Evolutionary conservation across 1,140 invertebrate genomes (phyloP).

Genomic region (Paraescarpia echinospica): DNA sequence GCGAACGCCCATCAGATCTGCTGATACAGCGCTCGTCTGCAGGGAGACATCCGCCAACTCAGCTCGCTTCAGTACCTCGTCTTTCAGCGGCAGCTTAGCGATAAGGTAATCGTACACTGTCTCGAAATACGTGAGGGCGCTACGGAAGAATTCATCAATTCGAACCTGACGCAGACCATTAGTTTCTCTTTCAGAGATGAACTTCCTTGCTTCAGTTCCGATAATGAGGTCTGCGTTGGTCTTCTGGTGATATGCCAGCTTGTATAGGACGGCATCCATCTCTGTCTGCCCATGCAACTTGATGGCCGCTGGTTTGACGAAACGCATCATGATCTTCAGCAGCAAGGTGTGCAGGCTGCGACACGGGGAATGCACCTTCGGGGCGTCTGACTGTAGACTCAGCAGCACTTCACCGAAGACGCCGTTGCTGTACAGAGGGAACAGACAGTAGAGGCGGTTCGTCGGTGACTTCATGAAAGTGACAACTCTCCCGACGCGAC

Average conservation of each 20-base stretch:
- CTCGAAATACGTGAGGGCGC: too few species aligned
- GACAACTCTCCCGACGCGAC: neutral
- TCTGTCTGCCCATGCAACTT: neutral
- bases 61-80: too few species aligned
- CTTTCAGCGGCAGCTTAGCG: too few species aligned
- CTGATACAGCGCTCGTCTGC: too few species aligned
- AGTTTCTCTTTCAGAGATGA: neutral
- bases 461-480: slow-evolving; percentile 18
- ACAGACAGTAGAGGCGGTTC: slow-evolving; percentile 15
- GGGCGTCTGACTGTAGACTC: neutral
- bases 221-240: neutral
- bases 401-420: neutral
- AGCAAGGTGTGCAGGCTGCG: too few species aligned
- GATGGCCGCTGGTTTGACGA: slow-evolving; percentile 1
- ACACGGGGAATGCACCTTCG: neutral
- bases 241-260: neutral
- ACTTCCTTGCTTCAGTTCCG: neutral
- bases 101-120: too few species aligned
- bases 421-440: neutral
- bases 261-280: neutral
- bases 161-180: slow-evolving; percentile 9
- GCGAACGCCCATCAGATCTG: too few species aligned
- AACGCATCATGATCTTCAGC: too few species aligned
- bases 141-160: too few species aligned
- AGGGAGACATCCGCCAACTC: too few species aligned